Percentiles rank a stretch among this genome's conserved stretches.
Evolutionary conservation across 2,888 invertebrate species (phyloP).

Genomic region (Mystacides longicornis): DNA sequence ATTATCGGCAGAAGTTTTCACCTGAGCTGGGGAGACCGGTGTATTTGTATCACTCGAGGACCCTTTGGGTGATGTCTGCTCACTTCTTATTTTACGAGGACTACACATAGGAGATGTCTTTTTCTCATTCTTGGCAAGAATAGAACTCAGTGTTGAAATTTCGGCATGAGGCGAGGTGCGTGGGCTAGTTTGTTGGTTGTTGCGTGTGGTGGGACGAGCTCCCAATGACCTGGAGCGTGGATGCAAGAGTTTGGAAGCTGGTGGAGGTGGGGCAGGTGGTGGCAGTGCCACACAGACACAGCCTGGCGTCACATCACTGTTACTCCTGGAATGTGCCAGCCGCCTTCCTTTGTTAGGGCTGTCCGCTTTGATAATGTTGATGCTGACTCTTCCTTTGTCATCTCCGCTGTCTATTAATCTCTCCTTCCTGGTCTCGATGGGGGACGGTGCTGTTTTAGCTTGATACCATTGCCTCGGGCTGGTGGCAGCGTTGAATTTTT

Average conservation of each 20-base stretch:
- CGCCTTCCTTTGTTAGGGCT: slow-evolving; percentile 37
- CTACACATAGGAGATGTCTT: slow-evolving; percentile 26
- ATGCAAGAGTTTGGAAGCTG: slow-evolving; percentile 20
- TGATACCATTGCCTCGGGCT: slow-evolving; percentile 26
- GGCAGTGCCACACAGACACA: slow-evolving; percentile 36
- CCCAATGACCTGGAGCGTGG: slow-evolving; percentile 31
- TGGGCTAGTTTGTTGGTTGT: slow-evolving; percentile 30
- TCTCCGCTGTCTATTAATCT: slow-evolving; percentile 29
- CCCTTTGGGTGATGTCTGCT: slow-evolving; percentile 38
- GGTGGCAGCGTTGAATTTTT: slow-evolving; percentile 34
- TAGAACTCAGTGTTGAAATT: slow-evolving; percentile 27
- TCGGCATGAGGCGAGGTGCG: slow-evolving; percentile 29
- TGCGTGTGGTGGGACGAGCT: slow-evolving; percentile 30
- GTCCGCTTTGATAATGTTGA: slow-evolving; percentile 44
- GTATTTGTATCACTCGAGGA: slow-evolving; percentile 26
- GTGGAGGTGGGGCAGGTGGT: slow-evolving; percentile 25
- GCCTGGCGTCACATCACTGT: slow-evolving; percentile 42
- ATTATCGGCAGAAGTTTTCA: slow-evolving; percentile 27
- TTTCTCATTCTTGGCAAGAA: slow-evolving; percentile 25
- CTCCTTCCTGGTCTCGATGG: slow-evolving; percentile 31
- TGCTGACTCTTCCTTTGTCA: slow-evolving; percentile 38
- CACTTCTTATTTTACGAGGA: slow-evolving; percentile 33
- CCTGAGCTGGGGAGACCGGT: slow-evolving; percentile 12
- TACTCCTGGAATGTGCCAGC: slow-evolving; percentile 43
- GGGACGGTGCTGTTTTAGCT: slow-evolving; percentile 33